Percentiles rank a stretch among this genome's conserved stretches.
Evolutionary conservation across 2,797 vertebrate genomes (phyloP).

Genomic region (Coccyzus lansbergi): DNA sequence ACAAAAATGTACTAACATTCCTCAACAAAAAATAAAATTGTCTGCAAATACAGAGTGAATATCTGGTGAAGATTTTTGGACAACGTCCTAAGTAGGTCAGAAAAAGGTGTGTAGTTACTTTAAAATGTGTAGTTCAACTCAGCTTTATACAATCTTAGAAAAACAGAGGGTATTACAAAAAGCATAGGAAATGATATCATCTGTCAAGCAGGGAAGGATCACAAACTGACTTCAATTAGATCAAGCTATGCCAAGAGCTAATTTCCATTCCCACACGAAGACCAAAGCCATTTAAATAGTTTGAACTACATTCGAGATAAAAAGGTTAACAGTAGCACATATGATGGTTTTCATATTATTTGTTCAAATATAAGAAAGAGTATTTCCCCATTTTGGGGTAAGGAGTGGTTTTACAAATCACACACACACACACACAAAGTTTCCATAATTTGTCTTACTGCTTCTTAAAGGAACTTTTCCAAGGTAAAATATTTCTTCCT

Average conservation of each 20-base stretch:
- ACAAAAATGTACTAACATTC: slow-evolving; percentile 55
- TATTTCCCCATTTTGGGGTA: slow-evolving; percentile 55
- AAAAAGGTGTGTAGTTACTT: slow-evolving; percentile 74
- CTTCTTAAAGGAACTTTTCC: slow-evolving; percentile 39
- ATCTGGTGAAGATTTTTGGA: slow-evolving; percentile 63
- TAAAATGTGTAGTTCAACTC: slow-evolving; percentile 74
- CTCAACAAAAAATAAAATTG: slow-evolving; percentile 55
- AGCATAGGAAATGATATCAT: slow-evolving; percentile 86
- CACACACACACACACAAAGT: slow-evolving; percentile 11
- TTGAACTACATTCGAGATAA: slow-evolving; percentile 66
- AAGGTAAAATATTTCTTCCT: slow-evolving; percentile 54
- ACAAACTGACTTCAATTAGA: slow-evolving; percentile 84
- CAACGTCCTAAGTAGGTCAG: slow-evolving; percentile 73
- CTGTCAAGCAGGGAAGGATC: slow-evolving; percentile 78
- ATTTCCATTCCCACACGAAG: slow-evolving; percentile 81
- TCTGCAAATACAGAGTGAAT: slow-evolving; percentile 57
- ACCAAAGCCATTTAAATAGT: slow-evolving; percentile 76
- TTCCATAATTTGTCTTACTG: slow-evolving; percentile 45
- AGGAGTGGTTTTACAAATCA: slow-evolving; percentile 25
- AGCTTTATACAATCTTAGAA: slow-evolving; percentile 78
- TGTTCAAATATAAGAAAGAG: slow-evolving; percentile 62
- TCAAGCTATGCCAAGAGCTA: slow-evolving; percentile 78
- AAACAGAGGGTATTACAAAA: slow-evolving; percentile 79
- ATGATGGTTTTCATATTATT: slow-evolving; percentile 59
- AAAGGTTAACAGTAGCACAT: slow-evolving; percentile 73